These are phyloP conservation scores for Pseudochirops corinnae DNA, from an alignment of 2,797 vertebrate species.

Conservation along the genomic window DNA sequence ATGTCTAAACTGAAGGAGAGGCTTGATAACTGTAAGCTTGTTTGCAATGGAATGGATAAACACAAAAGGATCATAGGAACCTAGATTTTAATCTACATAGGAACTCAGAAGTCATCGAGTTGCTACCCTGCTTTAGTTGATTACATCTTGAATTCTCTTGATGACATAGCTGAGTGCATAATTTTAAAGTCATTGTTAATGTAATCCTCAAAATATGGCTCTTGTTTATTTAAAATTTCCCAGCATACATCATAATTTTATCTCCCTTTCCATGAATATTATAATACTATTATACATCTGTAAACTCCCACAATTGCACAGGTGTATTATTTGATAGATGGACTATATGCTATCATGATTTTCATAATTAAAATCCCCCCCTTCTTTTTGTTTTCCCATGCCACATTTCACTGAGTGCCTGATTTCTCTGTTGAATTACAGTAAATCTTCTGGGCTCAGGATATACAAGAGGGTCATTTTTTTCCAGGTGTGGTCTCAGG, in stretches of 20 bases:
- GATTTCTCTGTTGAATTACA: slow-evolving; percentile 61
- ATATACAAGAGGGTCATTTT: not conserved
- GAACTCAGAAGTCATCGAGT: not conserved
- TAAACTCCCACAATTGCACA: slow-evolving; percentile 12
- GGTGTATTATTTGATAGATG: slow-evolving; percentile 52
- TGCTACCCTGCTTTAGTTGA: not conserved
- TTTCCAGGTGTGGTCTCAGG: slow-evolving; percentile 53
- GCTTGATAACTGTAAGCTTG: no score
- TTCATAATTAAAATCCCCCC: slow-evolving; percentile 52
- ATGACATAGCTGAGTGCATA: not conserved
- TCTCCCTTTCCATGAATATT: slow-evolving; percentile 41
- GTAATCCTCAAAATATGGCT: not conserved
- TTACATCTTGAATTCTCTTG: not conserved
- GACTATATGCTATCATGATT: slow-evolving; percentile 50
- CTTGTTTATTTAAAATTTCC: slow-evolving; percentile 28
- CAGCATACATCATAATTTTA: not conserved
- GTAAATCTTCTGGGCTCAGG: slow-evolving; percentile 63
- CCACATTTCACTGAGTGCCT: slow-evolving; percentile 37
- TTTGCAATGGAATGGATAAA: no score
- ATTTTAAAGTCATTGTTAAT: not conserved
- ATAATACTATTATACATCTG: slow-evolving; percentile 28
- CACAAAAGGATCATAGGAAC: not conserved
- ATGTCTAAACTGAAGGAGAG: not conserved
- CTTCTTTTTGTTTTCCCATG: slow-evolving; percentile 45
- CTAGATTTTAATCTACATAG: not conserved